A percentile compares a stretch with the other conserved stretches of the same genome.
Conservation (phyloP, 2,797 vertebrate species). For the Ctenosaura bakeri region DNA sequence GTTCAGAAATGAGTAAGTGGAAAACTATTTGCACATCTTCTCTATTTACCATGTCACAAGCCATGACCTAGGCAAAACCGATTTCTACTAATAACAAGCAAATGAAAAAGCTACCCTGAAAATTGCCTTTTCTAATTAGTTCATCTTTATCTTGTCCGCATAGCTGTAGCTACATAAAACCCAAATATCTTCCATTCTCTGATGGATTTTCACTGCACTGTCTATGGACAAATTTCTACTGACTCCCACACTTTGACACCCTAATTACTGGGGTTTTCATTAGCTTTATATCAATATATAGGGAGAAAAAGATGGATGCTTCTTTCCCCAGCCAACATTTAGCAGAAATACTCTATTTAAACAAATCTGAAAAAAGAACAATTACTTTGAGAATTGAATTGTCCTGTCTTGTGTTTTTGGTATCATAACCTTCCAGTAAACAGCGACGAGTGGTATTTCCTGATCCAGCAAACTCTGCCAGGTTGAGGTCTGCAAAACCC, state of each 20-base stretch:
- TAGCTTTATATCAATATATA: slow-evolving; percentile 22
- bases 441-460: slow-evolving; percentile 94
- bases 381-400: slow-evolving; percentile 98
- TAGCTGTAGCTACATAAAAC: not conserved
- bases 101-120: slow-evolving; percentile 1
- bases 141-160: not conserved
- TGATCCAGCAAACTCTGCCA: slow-evolving; percentile 96
- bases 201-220: not conserved
- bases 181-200: not conserved
- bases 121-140: slow-evolving; percentile 17
- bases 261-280: slow-evolving; percentile 5
- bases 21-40: not conserved
- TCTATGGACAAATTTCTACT: not conserved
- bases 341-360: slow-evolving; percentile 21
- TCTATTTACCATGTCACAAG: not conserved
- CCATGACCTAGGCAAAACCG: slow-evolving; percentile 13
- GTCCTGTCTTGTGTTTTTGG: slow-evolving; percentile 98
- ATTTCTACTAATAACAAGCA: not conserved
- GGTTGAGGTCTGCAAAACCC: slow-evolving; percentile 97
- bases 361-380: slow-evolving; percentile 12
- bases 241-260: slow-evolving; percentile 13
- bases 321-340: slow-evolving; percentile 15
- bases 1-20: slow-evolving; percentile 15
- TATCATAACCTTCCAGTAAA: slow-evolving; percentile 98
- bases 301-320: not conserved